Evolutionary conservation across 2,888 invertebrate species (phyloP).

Genomic region (Cyaniris semiargus): DNA sequence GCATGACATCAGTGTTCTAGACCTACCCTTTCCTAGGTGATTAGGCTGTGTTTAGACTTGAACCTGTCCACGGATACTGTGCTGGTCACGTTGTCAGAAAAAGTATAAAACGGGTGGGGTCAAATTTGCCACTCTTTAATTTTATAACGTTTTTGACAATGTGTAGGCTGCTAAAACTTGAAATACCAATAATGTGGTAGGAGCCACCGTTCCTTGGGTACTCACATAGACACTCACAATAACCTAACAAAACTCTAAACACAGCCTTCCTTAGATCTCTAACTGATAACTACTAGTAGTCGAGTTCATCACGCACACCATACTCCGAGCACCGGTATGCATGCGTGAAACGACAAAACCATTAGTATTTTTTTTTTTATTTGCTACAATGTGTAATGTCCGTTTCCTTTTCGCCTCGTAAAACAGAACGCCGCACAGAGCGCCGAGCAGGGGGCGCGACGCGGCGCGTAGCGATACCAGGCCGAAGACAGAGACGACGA

Average conservation of each 20-base stretch:
- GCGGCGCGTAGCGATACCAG: constrained; percentile 51
- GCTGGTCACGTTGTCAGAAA: constrained; percentile 34
- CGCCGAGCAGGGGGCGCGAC: constrained; percentile 56
- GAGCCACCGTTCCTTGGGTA: background rate
- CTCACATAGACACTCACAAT: constrained; percentile 5
- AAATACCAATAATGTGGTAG: background rate
- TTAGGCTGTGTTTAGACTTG: constrained; percentile 47
- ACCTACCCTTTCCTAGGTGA: constrained; percentile 41
- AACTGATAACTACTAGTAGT: constrained; percentile 39
- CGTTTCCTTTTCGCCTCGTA: constrained; percentile 49
- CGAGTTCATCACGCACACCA: constrained; percentile 37
- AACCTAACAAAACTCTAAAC: constrained; percentile 40
- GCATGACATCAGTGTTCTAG: constrained; percentile 64
- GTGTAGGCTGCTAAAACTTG: background rate
- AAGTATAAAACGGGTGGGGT: background rate
- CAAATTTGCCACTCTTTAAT: background rate
- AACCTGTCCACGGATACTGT: constrained; percentile 22
- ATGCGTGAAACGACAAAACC: constrained; percentile 43
- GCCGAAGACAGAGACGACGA: constrained; percentile 48
- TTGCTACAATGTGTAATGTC: constrained; percentile 52
- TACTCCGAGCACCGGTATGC: constrained; percentile 44
- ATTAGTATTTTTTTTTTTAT: constrained; percentile 47
- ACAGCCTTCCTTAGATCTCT: constrained; percentile 42
- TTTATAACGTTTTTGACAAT: constrained; percentile 7
- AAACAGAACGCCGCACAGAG: constrained; percentile 60